Percentiles rank a stretch among this genome's conserved stretches.
phyloP scores from a whole-genome alignment of 2,888 invertebrate genomes.

The Cryptosula pallasiana region DNA sequence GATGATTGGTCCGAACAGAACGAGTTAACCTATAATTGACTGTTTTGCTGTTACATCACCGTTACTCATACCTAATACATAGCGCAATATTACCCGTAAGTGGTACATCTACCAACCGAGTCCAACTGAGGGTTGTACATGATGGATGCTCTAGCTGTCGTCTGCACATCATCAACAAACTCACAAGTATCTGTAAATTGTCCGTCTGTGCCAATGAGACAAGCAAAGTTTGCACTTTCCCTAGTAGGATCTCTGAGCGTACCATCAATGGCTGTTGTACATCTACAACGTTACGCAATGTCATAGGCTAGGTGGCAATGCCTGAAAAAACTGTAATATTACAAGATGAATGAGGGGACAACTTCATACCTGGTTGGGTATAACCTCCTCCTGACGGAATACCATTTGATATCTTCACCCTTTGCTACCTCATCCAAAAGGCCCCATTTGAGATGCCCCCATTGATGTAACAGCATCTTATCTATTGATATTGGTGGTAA shows the following conservation, averaged over 20 bases:
- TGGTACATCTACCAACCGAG: no score
- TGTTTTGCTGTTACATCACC: no score
- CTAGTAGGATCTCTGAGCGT: neutral
- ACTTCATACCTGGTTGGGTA: slow-evolving; percentile 16
- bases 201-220: neutral
- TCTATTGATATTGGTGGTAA: no score
- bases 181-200: neutral
- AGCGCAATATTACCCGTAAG: no score
- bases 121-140: neutral
- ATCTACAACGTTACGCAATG: no score
- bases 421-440: neutral
- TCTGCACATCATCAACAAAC: neutral
- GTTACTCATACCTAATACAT: no score
- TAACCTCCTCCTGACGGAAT: neutral
- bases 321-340: no score
- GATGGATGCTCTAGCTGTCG: neutral
- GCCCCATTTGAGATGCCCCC: slow-evolving; percentile 16
- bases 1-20: neutral
- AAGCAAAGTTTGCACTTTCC: neutral
- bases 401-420: neutral
- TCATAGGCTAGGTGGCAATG: no score
- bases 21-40: slow-evolving; percentile 2
- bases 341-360: no score
- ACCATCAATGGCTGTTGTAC: neutral
- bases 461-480: neutral